Conservation (phyloP, 2,888 invertebrate species). For the Acrobeloides nanus region DNA sequence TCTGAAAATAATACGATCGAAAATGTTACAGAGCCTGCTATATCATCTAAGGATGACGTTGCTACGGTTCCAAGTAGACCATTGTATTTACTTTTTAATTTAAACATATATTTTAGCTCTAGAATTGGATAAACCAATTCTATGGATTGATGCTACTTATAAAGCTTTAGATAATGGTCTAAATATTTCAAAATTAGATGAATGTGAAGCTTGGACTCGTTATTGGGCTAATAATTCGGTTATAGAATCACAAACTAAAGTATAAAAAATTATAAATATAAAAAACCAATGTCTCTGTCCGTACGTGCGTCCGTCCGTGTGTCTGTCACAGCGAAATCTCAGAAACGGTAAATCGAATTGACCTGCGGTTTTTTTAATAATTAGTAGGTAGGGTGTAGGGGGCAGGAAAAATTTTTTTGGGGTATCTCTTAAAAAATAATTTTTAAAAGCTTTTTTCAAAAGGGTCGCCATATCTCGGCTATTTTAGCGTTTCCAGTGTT, state of each 20-base stretch:
- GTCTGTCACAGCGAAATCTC: neutral
- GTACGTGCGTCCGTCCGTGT: too few species aligned
- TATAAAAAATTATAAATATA: neutral
- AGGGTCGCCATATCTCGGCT: too few species aligned
- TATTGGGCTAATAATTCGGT: constrained; percentile 26
- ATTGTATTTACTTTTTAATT: neutral
- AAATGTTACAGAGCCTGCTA: too few species aligned
- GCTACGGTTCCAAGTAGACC: constrained; percentile 10
- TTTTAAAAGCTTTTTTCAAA: too few species aligned
- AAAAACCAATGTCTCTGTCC: too few species aligned
- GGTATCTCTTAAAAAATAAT: too few species aligned
- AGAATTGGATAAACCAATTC: constrained; percentile 22
- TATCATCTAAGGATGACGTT: constrained; percentile 8
- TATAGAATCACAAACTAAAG: neutral
- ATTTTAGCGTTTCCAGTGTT: too few species aligned
- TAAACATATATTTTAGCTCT: too few species aligned
- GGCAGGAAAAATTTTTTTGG: too few species aligned
- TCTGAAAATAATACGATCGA: too few species aligned
- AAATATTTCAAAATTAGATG: constrained; percentile 31
- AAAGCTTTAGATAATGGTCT: constrained; percentile 40
- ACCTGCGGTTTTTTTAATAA: too few species aligned
- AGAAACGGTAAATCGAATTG: constrained; percentile 2
- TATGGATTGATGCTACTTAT: constrained; percentile 45
- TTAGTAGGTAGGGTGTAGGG: too few species aligned
- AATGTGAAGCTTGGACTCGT: constrained; percentile 43